A percentile compares a stretch with the other conserved stretches of the same genome.
Evolutionary conservation across 2,113 vertebrate genomes (phyloP).

Genomic region (Spilogale gracilis): DNA sequence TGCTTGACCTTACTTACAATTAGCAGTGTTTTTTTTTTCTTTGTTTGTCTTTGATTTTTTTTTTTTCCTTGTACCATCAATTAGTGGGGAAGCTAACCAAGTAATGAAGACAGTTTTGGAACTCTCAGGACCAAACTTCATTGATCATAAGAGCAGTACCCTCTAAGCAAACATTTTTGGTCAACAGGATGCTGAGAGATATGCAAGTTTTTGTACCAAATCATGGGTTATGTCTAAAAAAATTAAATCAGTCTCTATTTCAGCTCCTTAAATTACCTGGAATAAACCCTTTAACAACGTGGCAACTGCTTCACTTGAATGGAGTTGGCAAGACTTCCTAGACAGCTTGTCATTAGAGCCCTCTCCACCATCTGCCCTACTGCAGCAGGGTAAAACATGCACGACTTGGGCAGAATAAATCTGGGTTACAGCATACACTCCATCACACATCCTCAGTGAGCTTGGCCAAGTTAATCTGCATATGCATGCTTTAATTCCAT

Average conservation of each 20-base stretch:
- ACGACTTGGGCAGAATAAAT: not conserved
- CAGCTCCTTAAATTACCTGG: conserved; percentile 56
- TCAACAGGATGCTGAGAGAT: not conserved
- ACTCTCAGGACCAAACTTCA: not conserved
- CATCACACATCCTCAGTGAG: not conserved
- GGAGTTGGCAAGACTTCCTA: conserved; percentile 32
- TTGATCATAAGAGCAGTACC: not conserved
- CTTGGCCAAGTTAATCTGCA: conserved; percentile 34
- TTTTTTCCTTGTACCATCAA: not conserved
- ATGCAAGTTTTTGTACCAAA: not conserved
- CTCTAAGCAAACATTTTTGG: not conserved
- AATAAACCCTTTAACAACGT: conserved; percentile 56
- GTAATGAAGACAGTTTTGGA: not conserved
- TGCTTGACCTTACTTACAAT: not conserved
- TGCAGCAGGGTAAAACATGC: not conserved
- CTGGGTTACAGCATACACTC: conserved; percentile 22
- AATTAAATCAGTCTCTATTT: not conserved
- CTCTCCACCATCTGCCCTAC: conserved; percentile 48
- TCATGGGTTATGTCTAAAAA: not conserved
- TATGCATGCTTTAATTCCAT: not conserved
- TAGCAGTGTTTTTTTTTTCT: not conserved
- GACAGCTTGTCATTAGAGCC: conserved; percentile 37
- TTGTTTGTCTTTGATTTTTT: not conserved
- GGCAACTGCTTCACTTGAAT: not conserved
- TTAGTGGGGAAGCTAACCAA: not conserved